Percentiles rank a stretch among this genome's conserved stretches.
These are phyloP conservation scores for Lamellibrachia satsuma DNA, from an alignment of 2,888 invertebrate species.

Conservation along the genomic window DNA sequence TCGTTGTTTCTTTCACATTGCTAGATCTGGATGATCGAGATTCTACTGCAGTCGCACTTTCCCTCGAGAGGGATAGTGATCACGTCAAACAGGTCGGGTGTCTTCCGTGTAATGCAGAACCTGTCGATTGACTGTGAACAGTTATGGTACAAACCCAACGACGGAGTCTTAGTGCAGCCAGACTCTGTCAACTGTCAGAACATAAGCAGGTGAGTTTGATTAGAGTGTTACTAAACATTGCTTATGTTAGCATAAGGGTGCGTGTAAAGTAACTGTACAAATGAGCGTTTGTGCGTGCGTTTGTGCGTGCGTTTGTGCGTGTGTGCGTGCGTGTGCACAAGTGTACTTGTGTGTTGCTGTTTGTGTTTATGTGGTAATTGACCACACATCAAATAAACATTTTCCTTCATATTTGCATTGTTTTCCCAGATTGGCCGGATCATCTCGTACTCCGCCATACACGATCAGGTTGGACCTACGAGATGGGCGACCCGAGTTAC, in stretches of 20 bases:
- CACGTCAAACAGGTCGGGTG: neutral
- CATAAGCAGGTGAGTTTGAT: neutral
- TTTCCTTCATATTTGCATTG: neutral
- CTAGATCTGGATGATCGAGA: neutral
- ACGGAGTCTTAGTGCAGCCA: neutral
- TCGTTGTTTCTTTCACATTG: neutral
- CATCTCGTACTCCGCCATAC: neutral
- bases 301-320: neutral
- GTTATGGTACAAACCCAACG: neutral
- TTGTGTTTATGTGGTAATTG: no score
- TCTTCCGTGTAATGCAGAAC: neutral
- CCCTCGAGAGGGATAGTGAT: neutral
- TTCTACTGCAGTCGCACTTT: neutral
- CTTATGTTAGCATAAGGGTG: no score
- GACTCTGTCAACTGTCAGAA: neutral
- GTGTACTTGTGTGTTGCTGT: no score
- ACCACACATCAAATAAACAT: no score
- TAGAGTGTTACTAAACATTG: neutral
- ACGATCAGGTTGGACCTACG: neutral
- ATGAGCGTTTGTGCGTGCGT: neutral
- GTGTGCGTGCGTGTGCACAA: neutral
- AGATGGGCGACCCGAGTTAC: neutral
- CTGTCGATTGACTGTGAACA: neutral
- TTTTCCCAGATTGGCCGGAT: neutral
- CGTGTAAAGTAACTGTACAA: no score